Percentiles rank a stretch among this genome's conserved stretches.
Evolutionary conservation across 2,113 vertebrate genomes (phyloP).

Genomic region (Circaetus cinerascens): DNA sequence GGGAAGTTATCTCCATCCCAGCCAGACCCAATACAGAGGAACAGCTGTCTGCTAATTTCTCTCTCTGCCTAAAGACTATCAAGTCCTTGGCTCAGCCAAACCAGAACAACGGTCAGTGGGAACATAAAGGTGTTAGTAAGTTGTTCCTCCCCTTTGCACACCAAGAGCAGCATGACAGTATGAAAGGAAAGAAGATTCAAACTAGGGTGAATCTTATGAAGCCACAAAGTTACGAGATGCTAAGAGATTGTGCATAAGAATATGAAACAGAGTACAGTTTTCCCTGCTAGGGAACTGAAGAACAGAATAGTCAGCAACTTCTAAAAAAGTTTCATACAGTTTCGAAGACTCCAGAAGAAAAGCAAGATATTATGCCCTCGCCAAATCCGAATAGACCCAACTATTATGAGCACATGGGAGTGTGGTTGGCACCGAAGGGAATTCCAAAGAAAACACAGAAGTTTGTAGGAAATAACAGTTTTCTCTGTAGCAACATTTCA

Average conservation of each 20-base stretch:
- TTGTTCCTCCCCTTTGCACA: background rate
- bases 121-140: background rate
- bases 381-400: background rate
- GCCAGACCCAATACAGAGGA: background rate
- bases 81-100: background rate
- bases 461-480: background rate
- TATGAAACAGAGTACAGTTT: background rate
- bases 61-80: background rate
- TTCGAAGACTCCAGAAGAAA: background rate
- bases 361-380: background rate
- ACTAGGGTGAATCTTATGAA: background rate
- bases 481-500: background rate
- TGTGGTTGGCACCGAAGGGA: background rate
- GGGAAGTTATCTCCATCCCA: background rate
- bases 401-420: background rate
- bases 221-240: rapidly evolving
- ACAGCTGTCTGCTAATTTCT: background rate
- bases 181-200: background rate
- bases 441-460: background rate
- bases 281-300: background rate
- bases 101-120: background rate
- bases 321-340: background rate
- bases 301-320: background rate
- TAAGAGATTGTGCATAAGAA: background rate
- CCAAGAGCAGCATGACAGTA: background rate